Base-by-base conservation (phyloP, 1,140 invertebrate species). In the Nasonia vitripennis region DNA sequence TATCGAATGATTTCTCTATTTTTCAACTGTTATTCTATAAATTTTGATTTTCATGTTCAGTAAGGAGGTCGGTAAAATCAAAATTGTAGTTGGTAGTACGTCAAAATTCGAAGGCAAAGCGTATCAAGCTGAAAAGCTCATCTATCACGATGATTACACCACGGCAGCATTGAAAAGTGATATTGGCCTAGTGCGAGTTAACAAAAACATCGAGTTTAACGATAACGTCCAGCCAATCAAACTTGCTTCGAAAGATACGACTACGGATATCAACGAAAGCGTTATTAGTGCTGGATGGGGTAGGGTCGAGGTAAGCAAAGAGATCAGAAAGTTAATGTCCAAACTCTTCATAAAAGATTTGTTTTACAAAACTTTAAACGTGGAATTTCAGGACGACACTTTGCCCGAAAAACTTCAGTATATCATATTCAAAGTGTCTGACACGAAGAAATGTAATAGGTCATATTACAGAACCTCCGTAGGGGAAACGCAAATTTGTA, bases 401-500 rank as follows among this genome's bases (percentile, higher is more conserved):
- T 10, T 2, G 17, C 27, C 68, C n/a, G 11, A 70, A 23, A 3
- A 23, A 11, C 68, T 70, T 3, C 68, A 70, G 17, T 9, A 9
- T 23, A 70, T 70, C 1, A n/a, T 11, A 17, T 70, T 14, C 5
- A 70, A 70, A 23, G 17, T 11, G 27, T 27, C n/a, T 70, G 68
- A 70, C 17, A 11, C n/a, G 17, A n/a, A 23, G n/a, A 31, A 70
- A 70, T 70, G 68, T 11, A 70, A 70, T 70, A 70, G 7, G 20
- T 70, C 27, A 7, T 23, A 70, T 17, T 51, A 51, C 14, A 51
- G 48, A 51, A 14, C 6, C 3, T 23, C n/a, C 4, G 68, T 79
- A 31, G 62, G n/a, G 2, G 78, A 79, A 62, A 62, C 78, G 7
- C 78, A 79, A n/a, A 34, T 79, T 34, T 79, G 78, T 23, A 79